Evolutionary conservation across 2,113 vertebrate species (phyloP).

Genomic region (Rallus limicola): DNA sequence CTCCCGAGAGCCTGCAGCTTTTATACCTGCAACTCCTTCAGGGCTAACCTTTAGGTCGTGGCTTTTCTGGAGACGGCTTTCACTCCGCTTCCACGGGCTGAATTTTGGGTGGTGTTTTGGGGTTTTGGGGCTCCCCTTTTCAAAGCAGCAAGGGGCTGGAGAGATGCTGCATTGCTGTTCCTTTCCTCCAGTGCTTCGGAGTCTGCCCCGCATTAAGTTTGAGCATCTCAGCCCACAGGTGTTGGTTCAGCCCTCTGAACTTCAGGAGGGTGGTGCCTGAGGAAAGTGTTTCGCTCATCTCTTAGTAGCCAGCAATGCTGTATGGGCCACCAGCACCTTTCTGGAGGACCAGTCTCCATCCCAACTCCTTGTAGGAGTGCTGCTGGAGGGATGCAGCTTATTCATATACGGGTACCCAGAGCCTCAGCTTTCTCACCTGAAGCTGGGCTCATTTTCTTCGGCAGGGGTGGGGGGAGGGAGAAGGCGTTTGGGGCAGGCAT

Average conservation of each 20-base stretch:
- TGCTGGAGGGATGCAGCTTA: not conserved
- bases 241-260: not conserved
- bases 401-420: accelerated
- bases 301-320: not conserved
- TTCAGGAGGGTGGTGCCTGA: not conserved
- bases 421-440: not conserved
- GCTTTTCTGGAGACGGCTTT: not conserved
- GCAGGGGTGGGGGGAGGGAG: no score
- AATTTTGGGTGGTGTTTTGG: no score
- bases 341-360: not conserved
- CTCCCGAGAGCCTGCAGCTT: accelerated
- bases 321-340: not conserved
- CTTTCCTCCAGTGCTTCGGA: not conserved
- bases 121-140: no score
- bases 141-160: not conserved
- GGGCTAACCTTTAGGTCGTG: not conserved
- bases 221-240: not conserved
- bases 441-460: not conserved
- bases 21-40: not conserved
- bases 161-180: not conserved
- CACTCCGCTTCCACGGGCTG: not conserved
- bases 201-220: not conserved
- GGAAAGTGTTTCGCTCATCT: not conserved
- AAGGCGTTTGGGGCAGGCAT: not conserved
- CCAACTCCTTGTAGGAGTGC: no score